Evolutionary conservation across 2,113 vertebrate genomes (phyloP).

Genomic region (Turdus rufiventris): DNA sequence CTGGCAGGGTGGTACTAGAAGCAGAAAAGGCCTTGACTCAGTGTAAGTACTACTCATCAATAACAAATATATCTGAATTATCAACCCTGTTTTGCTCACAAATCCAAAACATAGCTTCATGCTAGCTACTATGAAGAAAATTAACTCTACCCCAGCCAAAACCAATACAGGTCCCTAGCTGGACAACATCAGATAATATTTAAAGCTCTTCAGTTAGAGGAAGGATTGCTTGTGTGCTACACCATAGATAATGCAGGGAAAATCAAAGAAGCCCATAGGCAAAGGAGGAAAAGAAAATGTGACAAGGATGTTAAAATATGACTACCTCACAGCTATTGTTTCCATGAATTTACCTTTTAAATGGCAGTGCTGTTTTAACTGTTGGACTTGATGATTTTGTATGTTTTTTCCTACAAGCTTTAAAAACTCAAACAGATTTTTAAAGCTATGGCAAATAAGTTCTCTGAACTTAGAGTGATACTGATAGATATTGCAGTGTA

Average conservation of each 20-base stretch:
- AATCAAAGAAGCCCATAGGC: not conserved
- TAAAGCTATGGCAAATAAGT: not conserved
- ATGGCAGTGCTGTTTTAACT: not conserved
- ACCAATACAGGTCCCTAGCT: not conserved
- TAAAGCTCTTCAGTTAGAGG: not conserved
- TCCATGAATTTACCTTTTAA: not conserved
- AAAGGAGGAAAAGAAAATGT: not conserved
- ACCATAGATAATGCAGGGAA: not conserved
- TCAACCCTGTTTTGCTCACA: not conserved
- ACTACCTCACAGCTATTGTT: not conserved
- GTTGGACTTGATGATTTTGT: not conserved
- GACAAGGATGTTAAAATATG: not conserved
- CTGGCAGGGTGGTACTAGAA: not conserved
- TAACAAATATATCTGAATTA: not conserved
- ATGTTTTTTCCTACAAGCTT: not conserved
- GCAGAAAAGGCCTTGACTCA: not conserved
- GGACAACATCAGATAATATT: not conserved
- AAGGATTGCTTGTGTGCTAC: not conserved
- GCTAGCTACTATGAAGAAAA: not conserved
- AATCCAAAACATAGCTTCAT: not conserved
- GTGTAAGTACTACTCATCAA: not conserved
- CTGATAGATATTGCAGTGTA: not conserved
- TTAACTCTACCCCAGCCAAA: not conserved
- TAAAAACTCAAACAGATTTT: not conserved
- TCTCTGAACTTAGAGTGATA: not conserved